Base-by-base conservation (phyloP, 1,140 invertebrate species). In the Saccostrea glomerata region DNA sequence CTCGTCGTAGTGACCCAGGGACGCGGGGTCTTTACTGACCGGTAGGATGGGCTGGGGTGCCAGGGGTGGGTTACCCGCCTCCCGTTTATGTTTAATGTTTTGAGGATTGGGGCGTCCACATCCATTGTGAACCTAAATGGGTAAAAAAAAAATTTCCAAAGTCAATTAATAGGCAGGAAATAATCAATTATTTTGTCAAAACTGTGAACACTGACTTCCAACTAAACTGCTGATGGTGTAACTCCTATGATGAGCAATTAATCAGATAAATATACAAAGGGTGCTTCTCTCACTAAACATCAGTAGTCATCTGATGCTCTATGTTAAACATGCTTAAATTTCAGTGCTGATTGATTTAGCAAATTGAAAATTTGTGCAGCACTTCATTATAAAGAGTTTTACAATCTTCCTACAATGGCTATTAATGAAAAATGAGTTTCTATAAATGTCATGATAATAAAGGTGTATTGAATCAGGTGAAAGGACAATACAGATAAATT, bases 91-190 rank as follows among this genome's bases (percentile, higher is more conserved):
- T n/a, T 84, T 60, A 17, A 40, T n/a, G 55, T 66, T 30, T 47
- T 77, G 63, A 20, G 60, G 36, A 55, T 56, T 56, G 12, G 87
- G 87, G 54, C 84, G 56, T 40, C 87, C 87, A 86, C 87, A 88
- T 12, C 87, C 87, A 63, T 88, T 84, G 63, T 85, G 77, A 13
- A 88, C 58, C 87, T 88, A 47, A 66, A 87, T 12, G 20, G 25
- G 58, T 20, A 87, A 66, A 25, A 47, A 40, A 60, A 36, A 73
- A 13, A 77, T 30, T 30, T 15, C 13, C 15, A 63, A 63, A 3
- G 58, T 20, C 6, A 63, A 12, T 30, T 30, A 77, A 40, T 77
- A 25, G 23, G 25, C 23, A 77, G 70, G 70, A 77, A 77, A 25
- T 77, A 13, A 77, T 77, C 70, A 36, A 77, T 25, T 77, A 36